Evolutionary conservation across 1,140 invertebrate genomes (phyloP), one percentile per base, ranked within the genome.

Genomic region (Pteromalus puparum): DNA sequence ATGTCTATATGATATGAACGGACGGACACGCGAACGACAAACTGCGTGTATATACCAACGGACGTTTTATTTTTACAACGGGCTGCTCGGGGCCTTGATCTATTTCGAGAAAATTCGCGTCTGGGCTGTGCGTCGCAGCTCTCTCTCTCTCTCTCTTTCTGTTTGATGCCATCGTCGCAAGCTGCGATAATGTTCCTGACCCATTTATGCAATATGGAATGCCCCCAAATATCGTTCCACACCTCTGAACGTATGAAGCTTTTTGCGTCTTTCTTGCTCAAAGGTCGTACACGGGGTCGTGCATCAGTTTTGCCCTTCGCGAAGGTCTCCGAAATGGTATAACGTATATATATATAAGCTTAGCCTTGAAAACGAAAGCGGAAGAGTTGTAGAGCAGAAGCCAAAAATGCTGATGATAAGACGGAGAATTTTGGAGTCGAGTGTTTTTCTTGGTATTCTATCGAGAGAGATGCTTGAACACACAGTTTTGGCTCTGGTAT

Each of bases 1-100:
- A 61, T 30, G 34, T 13, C 42, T 61, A 61, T 61, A 61, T n/a
- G 53, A 61, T 61, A n/a, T 18, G 18, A 4, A 21, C 53, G 48
- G 3, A 53, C 48, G 4, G 48, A 53, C 48, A 5, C 48, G 18
- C 53, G 18, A 61, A 61, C 53, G 18, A 61, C 53, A 61, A 61
- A 61, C 2, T 61, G 53, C 53, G 53, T 15, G 53, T 61, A 61
- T 61, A 61, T n/a, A 61, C 34, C 15, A 48, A 26, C 26, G 46
- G 28, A 4, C n/a, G 48, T 7, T 74, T 28, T 77, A 83, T 76
- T 76, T 83, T 77, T 42, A 73, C 53, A n/a, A 61, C 26, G 75
- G 26, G 82, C 42, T 83, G 9, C 61, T 89, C 89, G 83, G 88
- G 88, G 90, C 92, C 92, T 92, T 92, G 90, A 81, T 92, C 91